These are phyloP conservation scores for Cheilosia scutellata DNA, from an alignment of 2,888 invertebrate species.

Conservation along the genomic window DNA sequence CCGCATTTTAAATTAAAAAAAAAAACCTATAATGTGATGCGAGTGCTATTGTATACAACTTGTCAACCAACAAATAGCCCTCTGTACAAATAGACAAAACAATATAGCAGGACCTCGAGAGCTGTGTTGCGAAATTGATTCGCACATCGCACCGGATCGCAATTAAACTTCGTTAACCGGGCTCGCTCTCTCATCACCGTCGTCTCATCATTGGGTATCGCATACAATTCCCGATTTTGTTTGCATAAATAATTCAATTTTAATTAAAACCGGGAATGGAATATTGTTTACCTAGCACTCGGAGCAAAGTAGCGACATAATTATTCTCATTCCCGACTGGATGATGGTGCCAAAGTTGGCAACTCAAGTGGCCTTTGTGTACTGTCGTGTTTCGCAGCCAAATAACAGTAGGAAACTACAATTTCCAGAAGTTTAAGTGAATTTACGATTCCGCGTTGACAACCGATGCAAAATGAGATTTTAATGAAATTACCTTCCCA, in stretches of 20 bases:
- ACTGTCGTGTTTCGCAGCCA: constrained; percentile 14
- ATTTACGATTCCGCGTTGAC: constrained; percentile 53
- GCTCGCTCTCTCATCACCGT: constrained; percentile 11
- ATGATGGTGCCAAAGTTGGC: background rate
- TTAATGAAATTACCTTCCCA: constrained; percentile 63
- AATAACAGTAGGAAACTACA: constrained; percentile 54
- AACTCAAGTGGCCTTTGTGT: constrained; percentile 41
- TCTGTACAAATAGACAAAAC: constrained; percentile 65
- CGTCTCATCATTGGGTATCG: constrained; percentile 17
- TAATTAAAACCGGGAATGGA: constrained; percentile 75
- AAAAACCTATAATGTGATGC: constrained; percentile 40
- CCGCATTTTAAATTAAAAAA: constrained; percentile 62
- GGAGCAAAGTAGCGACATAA: constrained; percentile 74
- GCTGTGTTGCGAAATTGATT: constrained; percentile 67
- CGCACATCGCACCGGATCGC: constrained; percentile 56
- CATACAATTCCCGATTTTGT: constrained; percentile 73
- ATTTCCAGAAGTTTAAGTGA: constrained; percentile 42
- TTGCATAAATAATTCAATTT: constrained; percentile 76
- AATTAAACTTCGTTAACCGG: constrained; percentile 71
- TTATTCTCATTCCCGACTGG: constrained; percentile 54
- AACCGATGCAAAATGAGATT: constrained; percentile 68
- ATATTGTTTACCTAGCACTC: constrained; percentile 75
- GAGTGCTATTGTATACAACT: constrained; percentile 34
- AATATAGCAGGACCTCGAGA: constrained; percentile 34
- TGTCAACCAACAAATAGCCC: constrained; percentile 61